Base-by-base conservation (phyloP, 2,888 invertebrate species). In the Caenorhabditis auriculariae region DNA sequence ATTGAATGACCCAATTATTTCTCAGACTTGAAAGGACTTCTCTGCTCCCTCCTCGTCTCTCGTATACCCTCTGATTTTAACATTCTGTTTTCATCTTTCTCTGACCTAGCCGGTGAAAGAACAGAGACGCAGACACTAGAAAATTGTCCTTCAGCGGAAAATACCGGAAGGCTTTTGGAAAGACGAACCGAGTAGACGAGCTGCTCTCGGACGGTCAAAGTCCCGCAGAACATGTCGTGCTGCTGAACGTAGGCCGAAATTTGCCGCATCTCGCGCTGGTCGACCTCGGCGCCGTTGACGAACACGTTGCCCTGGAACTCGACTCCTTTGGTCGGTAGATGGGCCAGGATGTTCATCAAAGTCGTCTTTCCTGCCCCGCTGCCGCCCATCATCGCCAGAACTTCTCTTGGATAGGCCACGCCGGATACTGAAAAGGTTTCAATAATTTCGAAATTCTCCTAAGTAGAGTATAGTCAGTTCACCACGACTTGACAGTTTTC, bases 291-390 rank as follows among this genome's bases (percentile, higher is more conserved):
- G 7, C 75, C 74, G 50, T 77, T 77, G 6, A 78, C 62, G 4
- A 55, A 54, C 12, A 78, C 68, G 17, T 49, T 51, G 1, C 78
- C 76, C 6, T 53, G 54, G 44, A 57, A 58, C 60, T 74, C 63
- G 26, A 77, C 67, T 19, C 68, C 68, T 23, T 59, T 60, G 23
- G 66, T 68, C 27, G 75, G 69, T 80, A 91, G 86, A 81, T 88
- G 87, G 15, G 91, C 91, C 59, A 93, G 83, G 21, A 90, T 89
- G 50, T 89, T 87, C 89, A 93, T 89, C 46, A 93, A 83, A 0
- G 92, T 91, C 60, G 90, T 91, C 84, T 93, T 93, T 0, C 93
- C 93, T 15, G 91, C 89, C 15, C 93, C 93, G 83, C 90, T 90
- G 24, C 68, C 67, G 24, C 75, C 75, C 74, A 76, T 76, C 38